Conservation (phyloP, 1,140 invertebrate species). For the Drosophila orosa region DNA sequence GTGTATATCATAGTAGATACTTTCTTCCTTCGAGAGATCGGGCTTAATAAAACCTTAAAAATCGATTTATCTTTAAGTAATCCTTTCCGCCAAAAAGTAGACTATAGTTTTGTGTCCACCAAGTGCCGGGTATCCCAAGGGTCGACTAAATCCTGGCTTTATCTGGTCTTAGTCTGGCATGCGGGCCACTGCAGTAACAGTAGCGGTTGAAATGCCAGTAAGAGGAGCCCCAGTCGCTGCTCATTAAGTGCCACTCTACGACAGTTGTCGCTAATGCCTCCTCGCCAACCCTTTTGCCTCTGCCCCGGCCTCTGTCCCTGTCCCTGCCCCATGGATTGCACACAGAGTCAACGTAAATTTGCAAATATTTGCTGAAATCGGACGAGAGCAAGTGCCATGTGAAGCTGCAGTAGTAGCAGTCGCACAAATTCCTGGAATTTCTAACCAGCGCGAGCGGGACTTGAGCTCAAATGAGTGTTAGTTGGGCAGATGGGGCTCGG, state of each 20-base stretch:
- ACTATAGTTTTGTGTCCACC: not conserved
- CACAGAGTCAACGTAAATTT: conserved; percentile 75
- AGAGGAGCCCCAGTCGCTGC: conserved; percentile 63
- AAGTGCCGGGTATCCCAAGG: not conserved
- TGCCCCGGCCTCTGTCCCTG: not conserved
- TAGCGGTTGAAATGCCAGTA: conserved; percentile 40
- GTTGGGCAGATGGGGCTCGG: conserved; percentile 24
- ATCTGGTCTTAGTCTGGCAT: conserved; percentile 57
- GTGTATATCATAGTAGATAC: not conserved
- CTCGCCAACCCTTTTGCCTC: conserved; percentile 32
- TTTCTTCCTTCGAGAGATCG: not conserved
- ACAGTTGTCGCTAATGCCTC: conserved; percentile 79
- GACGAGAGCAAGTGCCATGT: conserved; percentile 62
- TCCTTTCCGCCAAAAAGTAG: not conserved
- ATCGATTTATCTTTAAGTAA: not conserved
- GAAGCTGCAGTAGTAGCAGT: conserved; percentile 20
- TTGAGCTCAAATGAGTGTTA: conserved; percentile 51
- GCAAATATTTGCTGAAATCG: conserved; percentile 80
- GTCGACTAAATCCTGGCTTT: not conserved
- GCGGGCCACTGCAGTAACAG: conserved; percentile 67
- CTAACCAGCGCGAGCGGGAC: conserved; percentile 21
- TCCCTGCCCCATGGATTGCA: conserved; percentile 42
- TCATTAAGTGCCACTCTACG: conserved; percentile 81
- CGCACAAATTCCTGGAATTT: conserved; percentile 57
- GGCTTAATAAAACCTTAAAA: not conserved